These are phyloP conservation scores for Haliclona indistincta DNA, from an alignment of 37 sponge, comb jelly and placozoan species.

Conservation along the genomic window DNA sequence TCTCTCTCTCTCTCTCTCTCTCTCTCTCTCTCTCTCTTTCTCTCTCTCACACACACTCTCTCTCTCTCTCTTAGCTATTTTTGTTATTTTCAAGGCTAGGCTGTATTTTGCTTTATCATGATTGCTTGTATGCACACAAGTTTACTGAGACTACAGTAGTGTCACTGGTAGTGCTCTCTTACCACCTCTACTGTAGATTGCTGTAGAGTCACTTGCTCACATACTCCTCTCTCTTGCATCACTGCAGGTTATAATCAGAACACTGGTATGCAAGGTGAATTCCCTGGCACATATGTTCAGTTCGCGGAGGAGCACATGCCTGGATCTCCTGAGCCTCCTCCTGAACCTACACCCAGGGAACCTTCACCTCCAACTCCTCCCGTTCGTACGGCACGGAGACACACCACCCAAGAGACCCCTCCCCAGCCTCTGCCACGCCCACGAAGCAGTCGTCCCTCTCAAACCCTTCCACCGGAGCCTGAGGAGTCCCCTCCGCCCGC, in stretches of 20 bases:
- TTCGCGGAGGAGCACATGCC: slow-evolving; percentile 43
- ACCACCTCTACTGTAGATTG: too few species aligned
- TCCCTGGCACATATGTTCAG: slow-evolving; percentile 59
- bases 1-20: too few species aligned
- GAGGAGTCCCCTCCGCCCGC: not conserved
- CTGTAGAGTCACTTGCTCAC: too few species aligned
- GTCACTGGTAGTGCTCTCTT: too few species aligned
- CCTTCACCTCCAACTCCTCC: not conserved
- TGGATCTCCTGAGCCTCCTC: slow-evolving; percentile 35
- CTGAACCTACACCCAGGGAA: slow-evolving; percentile 7
- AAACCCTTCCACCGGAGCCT: not conserved
- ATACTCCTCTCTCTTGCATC: too few species aligned
- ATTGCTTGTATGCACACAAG: too few species aligned
- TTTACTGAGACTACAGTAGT: too few species aligned
- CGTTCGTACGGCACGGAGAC: not conserved
- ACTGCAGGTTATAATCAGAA: slow-evolving; percentile 39
- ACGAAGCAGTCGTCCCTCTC: slow-evolving; percentile 11
- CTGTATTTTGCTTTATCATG: too few species aligned
- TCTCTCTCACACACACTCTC: too few species aligned
- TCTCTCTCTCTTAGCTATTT: too few species aligned
- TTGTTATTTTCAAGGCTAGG: too few species aligned
- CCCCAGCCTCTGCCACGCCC: not conserved
- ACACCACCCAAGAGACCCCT: not conserved
- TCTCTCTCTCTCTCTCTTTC: too few species aligned
- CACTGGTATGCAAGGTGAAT: slow-evolving; percentile 60